Percentiles rank a stretch among this genome's conserved stretches.
These are phyloP conservation scores for Aphelenchoides fujianensis DNA, from an alignment of 1,140 invertebrate species.

Conservation along the genomic window DNA sequence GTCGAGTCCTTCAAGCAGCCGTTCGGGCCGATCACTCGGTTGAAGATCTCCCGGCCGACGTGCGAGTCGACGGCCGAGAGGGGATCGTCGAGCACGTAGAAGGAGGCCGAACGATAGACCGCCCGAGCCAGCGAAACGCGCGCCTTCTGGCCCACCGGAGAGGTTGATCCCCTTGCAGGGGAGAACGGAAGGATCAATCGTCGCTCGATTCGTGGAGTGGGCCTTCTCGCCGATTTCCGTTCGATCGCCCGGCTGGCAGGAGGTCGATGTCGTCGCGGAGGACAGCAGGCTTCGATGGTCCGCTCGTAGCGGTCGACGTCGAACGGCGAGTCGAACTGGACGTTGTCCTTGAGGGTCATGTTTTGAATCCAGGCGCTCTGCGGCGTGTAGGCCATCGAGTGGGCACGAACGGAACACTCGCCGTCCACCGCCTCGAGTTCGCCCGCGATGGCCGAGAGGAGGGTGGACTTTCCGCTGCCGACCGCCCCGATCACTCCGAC, in stretches of 20 bases:
- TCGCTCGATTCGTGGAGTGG: slow-evolving; percentile 44
- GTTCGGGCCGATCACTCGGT: slow-evolving; percentile 62
- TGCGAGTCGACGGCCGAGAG: slow-evolving; percentile 58
- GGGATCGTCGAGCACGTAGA: slow-evolving; percentile 58
- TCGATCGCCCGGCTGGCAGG: slow-evolving; percentile 42
- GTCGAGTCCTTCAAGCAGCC: slow-evolving; percentile 53
- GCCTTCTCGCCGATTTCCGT: slow-evolving; percentile 63
- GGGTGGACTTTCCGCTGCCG: slow-evolving; percentile 72
- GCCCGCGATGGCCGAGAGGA: slow-evolving; percentile 33
- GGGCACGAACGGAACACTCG: slow-evolving; percentile 18
- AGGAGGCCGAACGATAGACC: slow-evolving; percentile 53
- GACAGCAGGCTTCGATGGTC: slow-evolving; percentile 45
- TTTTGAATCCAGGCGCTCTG: slow-evolving; percentile 68
- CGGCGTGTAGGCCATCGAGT: slow-evolving; percentile 65
- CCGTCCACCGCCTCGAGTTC: slow-evolving; percentile 15
- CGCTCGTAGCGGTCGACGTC: slow-evolving; percentile 37
- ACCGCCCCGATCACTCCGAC: slow-evolving; percentile 75
- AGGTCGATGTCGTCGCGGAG: slow-evolving; percentile 47
- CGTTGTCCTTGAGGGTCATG: slow-evolving; percentile 55
- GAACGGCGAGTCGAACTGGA: slow-evolving; percentile 46
- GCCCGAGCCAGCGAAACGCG: slow-evolving; percentile 67
- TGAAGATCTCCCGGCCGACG: slow-evolving; percentile 64
- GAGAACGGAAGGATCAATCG: too few species aligned
- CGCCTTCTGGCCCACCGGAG: slow-evolving; percentile 66
- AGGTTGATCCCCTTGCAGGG: slow-evolving; percentile 43